Conservation (phyloP, 2,113 vertebrate genomes). For the Aviceda subcristata region DNA sequence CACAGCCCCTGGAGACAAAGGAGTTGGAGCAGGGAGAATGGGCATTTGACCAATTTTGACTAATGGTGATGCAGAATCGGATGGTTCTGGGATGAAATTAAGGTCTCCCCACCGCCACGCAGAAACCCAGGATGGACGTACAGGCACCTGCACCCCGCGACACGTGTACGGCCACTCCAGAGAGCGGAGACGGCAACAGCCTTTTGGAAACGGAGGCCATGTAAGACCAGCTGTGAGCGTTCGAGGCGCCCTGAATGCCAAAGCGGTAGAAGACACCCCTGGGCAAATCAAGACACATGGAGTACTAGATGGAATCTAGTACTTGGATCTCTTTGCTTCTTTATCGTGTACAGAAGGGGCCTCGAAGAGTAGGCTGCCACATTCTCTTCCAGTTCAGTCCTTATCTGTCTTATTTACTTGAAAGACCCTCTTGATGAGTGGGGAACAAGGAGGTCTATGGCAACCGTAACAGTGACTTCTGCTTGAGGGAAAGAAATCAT, state of each 20-base stretch:
- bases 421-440: neutral
- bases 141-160: neutral
- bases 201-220: neutral
- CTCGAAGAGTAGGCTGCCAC: neutral
- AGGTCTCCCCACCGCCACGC: neutral
- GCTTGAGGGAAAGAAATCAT: neutral
- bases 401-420: neutral
- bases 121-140: accelerated
- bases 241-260: neutral
- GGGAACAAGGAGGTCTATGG: neutral
- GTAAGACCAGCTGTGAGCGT: neutral
- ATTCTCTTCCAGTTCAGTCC: neutral
- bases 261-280: neutral
- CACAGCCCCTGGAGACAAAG: neutral
- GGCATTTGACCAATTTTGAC: neutral
- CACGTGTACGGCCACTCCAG: accelerated
- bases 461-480: neutral
- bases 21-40: accelerated
- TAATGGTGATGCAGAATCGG: neutral
- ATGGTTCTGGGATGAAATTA: neutral
- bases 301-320: neutral
- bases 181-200: neutral
- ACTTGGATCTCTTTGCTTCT: neutral
- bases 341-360: neutral
- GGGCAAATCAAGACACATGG: neutral